phyloP scores from a whole-genome alignment of 2,888 invertebrate species.

The Nasonia oneida region DNA sequence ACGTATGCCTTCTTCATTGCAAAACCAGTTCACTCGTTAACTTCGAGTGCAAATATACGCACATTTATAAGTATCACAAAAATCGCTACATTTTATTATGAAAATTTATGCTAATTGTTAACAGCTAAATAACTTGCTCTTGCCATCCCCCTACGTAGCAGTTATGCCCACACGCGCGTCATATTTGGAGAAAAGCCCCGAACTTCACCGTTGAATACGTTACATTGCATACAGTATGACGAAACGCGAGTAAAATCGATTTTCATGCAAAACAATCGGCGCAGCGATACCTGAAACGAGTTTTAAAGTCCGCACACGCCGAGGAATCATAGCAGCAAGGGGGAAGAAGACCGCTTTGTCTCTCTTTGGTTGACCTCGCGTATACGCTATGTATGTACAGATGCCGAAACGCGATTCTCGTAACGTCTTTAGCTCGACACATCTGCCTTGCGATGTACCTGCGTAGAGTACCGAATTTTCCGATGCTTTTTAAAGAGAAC shows the following conservation, averaged over 20 bases:
- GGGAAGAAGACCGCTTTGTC: background rate
- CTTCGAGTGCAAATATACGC: background rate
- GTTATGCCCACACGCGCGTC: background rate
- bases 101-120: slow-evolving; percentile 4
- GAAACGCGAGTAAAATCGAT: slow-evolving; percentile 52
- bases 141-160: background rate
- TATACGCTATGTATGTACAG: background rate
- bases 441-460: slow-evolving; percentile 34
- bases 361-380: background rate
- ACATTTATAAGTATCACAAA: background rate
- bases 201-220: background rate
- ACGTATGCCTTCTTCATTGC: background rate
- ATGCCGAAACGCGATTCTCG: background rate
- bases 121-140: background rate
- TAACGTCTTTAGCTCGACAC: slow-evolving; percentile 44
- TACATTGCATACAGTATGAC: background rate
- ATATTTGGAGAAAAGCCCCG: no score
- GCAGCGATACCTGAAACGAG: background rate
- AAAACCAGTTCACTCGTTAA: background rate
- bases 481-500: background rate
- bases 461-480: background rate
- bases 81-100: background rate
- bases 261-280: slow-evolving; percentile 48
- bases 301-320: slow-evolving; percentile 12
- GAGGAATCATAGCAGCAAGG: background rate